Evolutionary conservation across 2,797 vertebrate species (phyloP), one percentile per base, ranked within the genome.

Genomic region (Podarcis siculus): DNA sequence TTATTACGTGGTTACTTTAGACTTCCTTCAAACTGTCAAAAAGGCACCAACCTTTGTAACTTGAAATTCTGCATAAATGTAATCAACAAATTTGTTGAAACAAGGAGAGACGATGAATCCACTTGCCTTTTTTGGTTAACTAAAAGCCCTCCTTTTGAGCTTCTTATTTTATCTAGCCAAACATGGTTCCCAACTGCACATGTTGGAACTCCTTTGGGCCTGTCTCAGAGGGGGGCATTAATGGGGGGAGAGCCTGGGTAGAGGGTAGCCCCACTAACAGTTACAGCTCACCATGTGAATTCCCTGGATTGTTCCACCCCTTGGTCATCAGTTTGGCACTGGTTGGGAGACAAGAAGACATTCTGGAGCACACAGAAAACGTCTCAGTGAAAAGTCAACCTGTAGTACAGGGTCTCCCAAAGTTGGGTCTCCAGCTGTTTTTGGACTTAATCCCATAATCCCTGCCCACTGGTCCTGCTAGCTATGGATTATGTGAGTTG

Each of bases 151-250:
- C 17, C 37, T 85, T 85, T 64, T 77, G 17, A 66, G 23, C 27
- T 39, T 66, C 37, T 64, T 10, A 37, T 12, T 86, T 86, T 35
- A 71, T 72, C 45, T 55, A 39, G 5, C 32, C 35, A 42, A 61
- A 69, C 8, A 35, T 25, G 17, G 15, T 66, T 45, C 30, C 17
- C 45, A 69, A 32, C 45, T 71, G 58, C 1, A 1, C 2, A 32
- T 30, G 4, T 69, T 25, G 58, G 13, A 12, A 1, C n/a, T 3
- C n/a, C 4, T 86, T 69, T 55, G 5, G 45, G 15, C n/a, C 66
- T 10, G 35, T 1, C 35, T 2, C 42, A 21, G 42, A 1, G 23
- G 1, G 9, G 0, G 49, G 15, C 3, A 30, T 2, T 8, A 45
- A 64, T 42, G 32, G 3, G 27, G 64, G n/a, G 35, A 4, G 32